Percentiles rank a stretch among this genome's conserved stretches.
Conservation (phyloP, 92 coral and sea anemone species). For the Epizoanthus fatuus region DNA sequence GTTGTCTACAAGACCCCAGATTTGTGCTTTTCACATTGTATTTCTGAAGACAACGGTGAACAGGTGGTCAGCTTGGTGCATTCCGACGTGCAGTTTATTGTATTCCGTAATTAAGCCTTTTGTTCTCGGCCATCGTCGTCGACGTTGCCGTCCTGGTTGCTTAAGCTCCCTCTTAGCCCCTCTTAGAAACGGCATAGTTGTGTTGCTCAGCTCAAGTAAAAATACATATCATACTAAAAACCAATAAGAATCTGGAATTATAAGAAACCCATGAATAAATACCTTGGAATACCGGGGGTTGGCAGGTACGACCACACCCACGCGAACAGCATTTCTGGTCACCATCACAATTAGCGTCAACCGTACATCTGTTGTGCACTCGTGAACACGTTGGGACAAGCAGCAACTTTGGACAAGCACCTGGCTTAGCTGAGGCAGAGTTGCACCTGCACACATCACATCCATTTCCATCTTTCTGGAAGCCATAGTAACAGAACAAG, state of each 20-base stretch:
- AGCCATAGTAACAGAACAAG: conserved; percentile 91
- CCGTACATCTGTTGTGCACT: conserved; percentile 51
- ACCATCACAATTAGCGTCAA: conserved; percentile 84
- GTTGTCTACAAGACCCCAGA: too few species aligned
- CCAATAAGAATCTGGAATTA: neutral
- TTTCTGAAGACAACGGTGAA: too few species aligned
- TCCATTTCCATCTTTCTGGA: conserved; percentile 79
- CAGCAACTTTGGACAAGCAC: conserved; percentile 78
- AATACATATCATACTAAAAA: too few species aligned
- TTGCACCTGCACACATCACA: conserved; percentile 89
- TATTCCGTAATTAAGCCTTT: too few species aligned
- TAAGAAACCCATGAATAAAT: neutral
- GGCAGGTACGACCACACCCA: conserved; percentile 82
- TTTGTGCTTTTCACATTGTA: too few species aligned
- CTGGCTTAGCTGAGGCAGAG: conserved; percentile 77
- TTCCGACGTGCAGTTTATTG: too few species aligned
- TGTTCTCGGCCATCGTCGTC: too few species aligned
- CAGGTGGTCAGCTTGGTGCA: too few species aligned
- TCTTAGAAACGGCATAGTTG: too few species aligned
- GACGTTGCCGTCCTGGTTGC: too few species aligned
- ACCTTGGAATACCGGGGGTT: conserved; percentile 81
- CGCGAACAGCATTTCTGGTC: conserved; percentile 88
- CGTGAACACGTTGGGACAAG: conserved; percentile 42
- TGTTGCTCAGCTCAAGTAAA: conserved; percentile 4
- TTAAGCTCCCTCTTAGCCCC: too few species aligned